phyloP scores from a whole-genome alignment of 2,888 invertebrate species.

The Dromius quadrimaculatus region DNA sequence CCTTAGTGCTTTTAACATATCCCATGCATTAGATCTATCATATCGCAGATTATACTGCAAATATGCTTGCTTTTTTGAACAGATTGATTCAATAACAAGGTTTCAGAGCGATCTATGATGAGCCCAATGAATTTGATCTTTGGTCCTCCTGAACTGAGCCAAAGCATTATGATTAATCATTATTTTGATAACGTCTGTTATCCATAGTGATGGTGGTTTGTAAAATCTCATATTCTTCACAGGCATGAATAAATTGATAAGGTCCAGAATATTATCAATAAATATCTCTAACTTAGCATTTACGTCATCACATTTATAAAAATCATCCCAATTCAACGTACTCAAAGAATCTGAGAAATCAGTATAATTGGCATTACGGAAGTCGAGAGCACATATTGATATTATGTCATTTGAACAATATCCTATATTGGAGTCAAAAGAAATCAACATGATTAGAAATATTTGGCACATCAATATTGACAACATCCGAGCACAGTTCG shows the following conservation, averaged over 20 bases:
- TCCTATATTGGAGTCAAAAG: not conserved
- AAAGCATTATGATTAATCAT: not conserved
- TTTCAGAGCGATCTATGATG: too few relatives aligned
- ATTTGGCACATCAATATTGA: too few relatives aligned
- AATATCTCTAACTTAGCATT: not conserved
- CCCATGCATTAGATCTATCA: not conserved
- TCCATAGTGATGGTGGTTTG: not conserved
- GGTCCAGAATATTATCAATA: not conserved
- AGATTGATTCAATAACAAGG: not conserved
- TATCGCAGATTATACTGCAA: not conserved
- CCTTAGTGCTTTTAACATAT: not conserved
- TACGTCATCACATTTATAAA: not conserved
- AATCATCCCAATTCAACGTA: not conserved
- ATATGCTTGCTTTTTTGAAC: not conserved
- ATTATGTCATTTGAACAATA: not conserved
- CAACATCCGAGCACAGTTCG: too few relatives aligned
- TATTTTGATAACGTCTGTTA: not conserved
- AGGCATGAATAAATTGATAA: not conserved
- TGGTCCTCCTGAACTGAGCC: not conserved
- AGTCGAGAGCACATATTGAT: not conserved
- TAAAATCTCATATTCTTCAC: not conserved
- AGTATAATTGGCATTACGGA: not conserved
- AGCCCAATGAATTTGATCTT: not conserved
- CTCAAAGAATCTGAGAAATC: not conserved
- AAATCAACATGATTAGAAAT: not conserved